These are phyloP conservation scores for Smutsia temminckii DNA, from an alignment of 2,797 vertebrate genomes.

Conservation along the genomic window DNA sequence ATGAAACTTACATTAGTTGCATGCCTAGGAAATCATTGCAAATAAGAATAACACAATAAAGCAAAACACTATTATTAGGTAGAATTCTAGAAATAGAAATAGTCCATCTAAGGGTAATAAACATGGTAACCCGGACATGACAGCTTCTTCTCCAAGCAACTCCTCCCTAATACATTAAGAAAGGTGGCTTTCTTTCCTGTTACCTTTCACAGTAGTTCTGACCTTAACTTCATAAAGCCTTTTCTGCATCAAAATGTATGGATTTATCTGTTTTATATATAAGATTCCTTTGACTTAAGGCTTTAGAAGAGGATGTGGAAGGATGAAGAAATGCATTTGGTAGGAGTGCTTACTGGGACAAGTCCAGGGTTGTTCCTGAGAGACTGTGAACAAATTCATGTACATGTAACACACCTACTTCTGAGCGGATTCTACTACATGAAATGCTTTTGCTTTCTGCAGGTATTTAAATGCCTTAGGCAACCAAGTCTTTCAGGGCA, in stretches of 20 bases:
- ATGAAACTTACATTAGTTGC: constrained; percentile 81
- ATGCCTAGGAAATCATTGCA: constrained; percentile 85
- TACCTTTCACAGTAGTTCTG: background rate
- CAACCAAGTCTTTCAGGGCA: background rate
- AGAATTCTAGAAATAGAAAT: constrained; percentile 85
- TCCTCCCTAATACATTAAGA: constrained; percentile 67
- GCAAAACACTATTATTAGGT: constrained; percentile 83
- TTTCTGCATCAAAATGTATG: background rate
- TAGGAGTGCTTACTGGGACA: background rate
- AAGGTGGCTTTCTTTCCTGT: background rate
- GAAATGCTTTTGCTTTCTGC: background rate
- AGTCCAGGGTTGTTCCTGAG: background rate
- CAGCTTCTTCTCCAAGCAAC: constrained; percentile 85
- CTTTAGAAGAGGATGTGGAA: background rate
- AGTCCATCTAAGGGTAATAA: constrained; percentile 88
- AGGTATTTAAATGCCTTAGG: background rate
- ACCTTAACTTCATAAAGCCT: background rate
- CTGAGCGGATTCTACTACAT: background rate
- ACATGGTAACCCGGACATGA: constrained; percentile 77
- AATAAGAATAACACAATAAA: constrained; percentile 84
- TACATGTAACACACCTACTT: background rate
- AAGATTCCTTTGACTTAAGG: background rate
- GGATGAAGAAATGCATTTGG: background rate
- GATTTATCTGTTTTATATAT: background rate
- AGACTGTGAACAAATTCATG: background rate